A percentile compares a stretch with the other conserved stretches of the same genome.
Conservation (phyloP, 92 coral and sea anemone genomes). For the Phenganax stokvisi region DNA sequence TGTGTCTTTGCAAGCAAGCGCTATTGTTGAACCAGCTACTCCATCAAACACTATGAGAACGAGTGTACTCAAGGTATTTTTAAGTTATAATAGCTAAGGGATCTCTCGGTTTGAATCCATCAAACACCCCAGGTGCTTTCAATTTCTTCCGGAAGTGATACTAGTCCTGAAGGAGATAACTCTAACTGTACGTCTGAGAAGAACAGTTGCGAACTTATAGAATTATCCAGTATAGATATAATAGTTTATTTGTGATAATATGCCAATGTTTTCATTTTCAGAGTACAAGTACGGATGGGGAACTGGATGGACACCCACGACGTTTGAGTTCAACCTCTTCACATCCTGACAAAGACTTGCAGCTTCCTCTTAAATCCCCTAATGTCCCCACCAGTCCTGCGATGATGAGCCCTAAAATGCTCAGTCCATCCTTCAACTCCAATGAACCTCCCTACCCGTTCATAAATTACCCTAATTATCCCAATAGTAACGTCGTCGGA, state of each 20-base stretch:
- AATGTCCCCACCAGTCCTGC: slow-evolving; percentile 12
- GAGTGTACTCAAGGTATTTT: slow-evolving; percentile 24
- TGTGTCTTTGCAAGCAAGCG: slow-evolving; percentile 30
- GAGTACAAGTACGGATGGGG: slow-evolving; percentile 22
- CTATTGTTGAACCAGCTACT: slow-evolving; percentile 9
- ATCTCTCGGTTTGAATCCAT: no score
- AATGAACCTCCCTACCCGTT: slow-evolving; percentile 31
- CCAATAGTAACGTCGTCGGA: slow-evolving; percentile 16
- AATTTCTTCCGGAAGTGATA: no score
- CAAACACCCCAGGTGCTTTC: no score
- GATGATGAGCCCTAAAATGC: slow-evolving; percentile 5
- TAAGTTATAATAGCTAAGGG: neutral
- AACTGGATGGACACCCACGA: neutral
- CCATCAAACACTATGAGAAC: slow-evolving; percentile 6
- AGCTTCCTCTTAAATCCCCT: slow-evolving; percentile 18
- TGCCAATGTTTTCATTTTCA: neutral
- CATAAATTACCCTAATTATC: slow-evolving; percentile 24
- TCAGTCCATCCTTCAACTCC: neutral
- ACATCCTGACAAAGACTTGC: slow-evolving; percentile 24
- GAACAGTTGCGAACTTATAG: neutral
- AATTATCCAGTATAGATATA: neutral
- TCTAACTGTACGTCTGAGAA: neutral
- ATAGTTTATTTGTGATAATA: neutral
- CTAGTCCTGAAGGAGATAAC: neutral
- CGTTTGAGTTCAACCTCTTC: slow-evolving; percentile 27